These are phyloP conservation scores for Microcebus griseorufus DNA, from an alignment of 2,113 vertebrate species.

Conservation along the genomic window DNA sequence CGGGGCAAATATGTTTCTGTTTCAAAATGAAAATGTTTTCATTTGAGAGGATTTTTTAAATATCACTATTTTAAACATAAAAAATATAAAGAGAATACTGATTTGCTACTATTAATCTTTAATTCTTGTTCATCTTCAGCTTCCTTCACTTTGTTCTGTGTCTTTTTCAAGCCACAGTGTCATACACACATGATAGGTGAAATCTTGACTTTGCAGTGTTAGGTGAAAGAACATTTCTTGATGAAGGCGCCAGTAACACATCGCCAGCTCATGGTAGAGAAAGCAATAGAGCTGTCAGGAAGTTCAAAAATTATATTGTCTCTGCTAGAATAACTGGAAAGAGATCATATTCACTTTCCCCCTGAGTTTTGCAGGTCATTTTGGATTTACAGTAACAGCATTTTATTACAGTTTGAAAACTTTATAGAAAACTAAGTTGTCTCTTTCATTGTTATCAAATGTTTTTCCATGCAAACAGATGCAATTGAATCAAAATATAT, in stretches of 20 bases:
- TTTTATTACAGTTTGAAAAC: slow-evolving; percentile 82
- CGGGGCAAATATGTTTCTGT: not conserved
- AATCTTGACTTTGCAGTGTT: slow-evolving; percentile 81
- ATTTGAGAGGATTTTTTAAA: not conserved
- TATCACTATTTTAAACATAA: not conserved
- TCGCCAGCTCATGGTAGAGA: slow-evolving; percentile 78
- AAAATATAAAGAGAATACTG: slow-evolving; percentile 45
- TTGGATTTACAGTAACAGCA: slow-evolving; percentile 79
- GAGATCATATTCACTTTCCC: slow-evolving; percentile 80
- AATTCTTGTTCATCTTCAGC: slow-evolving; percentile 73
- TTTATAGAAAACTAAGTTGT: slow-evolving; percentile 68
- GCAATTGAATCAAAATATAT: not conserved
- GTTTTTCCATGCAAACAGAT: slow-evolving; percentile 45
- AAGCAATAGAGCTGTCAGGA: slow-evolving; percentile 87
- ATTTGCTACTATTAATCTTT: slow-evolving; percentile 56
- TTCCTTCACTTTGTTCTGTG: slow-evolving; percentile 60
- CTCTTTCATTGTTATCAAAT: slow-evolving; percentile 67
- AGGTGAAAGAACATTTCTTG: slow-evolving; percentile 83
- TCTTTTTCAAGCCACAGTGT: slow-evolving; percentile 77
- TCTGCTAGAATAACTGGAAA: slow-evolving; percentile 83
- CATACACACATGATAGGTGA: slow-evolving; percentile 77
- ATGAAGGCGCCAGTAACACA: slow-evolving; percentile 78
- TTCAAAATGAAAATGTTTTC: slow-evolving; percentile 44
- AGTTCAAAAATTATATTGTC: slow-evolving; percentile 86
- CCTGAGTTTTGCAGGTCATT: slow-evolving; percentile 80